Evolutionary conservation across 2,888 invertebrate species (phyloP).

Genomic region (Parnassius orleans): DNA sequence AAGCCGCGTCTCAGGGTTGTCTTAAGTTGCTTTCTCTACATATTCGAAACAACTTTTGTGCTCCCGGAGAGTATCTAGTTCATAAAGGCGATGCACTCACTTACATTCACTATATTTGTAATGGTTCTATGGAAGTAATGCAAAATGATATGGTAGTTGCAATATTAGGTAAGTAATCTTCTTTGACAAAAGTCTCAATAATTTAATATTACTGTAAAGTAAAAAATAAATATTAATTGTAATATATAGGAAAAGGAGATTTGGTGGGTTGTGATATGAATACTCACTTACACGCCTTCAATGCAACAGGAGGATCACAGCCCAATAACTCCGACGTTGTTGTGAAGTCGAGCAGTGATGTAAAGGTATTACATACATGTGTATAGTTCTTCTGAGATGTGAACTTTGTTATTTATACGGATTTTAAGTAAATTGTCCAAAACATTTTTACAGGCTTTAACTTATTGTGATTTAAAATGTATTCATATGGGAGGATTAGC

Average conservation of each 20-base stretch:
- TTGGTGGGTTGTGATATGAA: conserved; percentile 96
- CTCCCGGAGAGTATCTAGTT: conserved; percentile 96
- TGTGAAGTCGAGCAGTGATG: conserved; percentile 96
- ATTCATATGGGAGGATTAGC: conserved; percentile 94
- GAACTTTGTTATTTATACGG: too few relatives aligned
- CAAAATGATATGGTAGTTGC: conserved; percentile 98
- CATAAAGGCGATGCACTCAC: conserved; percentile 97
- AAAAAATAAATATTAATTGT: conserved; percentile 26
- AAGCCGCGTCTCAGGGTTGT: conserved; percentile 96
- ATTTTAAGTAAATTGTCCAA: conserved; percentile 19
- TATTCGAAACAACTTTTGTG: conserved; percentile 96
- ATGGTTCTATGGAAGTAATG: conserved; percentile 98
- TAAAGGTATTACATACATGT: conserved; percentile 78
- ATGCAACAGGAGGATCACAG: conserved; percentile 81
- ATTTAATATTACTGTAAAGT: too few relatives aligned
- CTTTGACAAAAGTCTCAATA: too few relatives aligned
- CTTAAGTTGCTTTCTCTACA: conserved; percentile 94
- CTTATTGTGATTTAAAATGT: conserved; percentile 97
- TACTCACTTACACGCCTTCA: conserved; percentile 86
- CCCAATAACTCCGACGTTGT: conserved; percentile 87
- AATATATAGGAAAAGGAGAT: conserved; percentile 93
- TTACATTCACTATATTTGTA: conserved; percentile 97
- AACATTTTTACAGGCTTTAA: conserved; percentile 84
- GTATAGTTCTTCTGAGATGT: too few relatives aligned
- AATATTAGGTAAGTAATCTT: conserved; percentile 88